Evolutionary conservation across 2,888 invertebrate genomes (phyloP).

Genomic region (Ochlodes sylvanus): DNA sequence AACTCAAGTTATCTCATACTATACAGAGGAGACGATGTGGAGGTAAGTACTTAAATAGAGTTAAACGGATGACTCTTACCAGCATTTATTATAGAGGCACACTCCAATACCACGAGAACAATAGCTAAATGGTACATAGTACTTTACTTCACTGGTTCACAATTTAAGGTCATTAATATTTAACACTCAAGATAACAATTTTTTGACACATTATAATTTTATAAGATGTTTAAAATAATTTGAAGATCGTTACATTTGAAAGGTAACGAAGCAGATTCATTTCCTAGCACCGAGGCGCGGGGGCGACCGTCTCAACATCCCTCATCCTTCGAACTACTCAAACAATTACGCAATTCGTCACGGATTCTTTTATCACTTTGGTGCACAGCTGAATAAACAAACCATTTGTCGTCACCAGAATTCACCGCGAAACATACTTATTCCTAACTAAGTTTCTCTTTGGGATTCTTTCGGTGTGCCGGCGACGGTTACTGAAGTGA

Average conservation of each 20-base stretch:
- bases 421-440: conserved; percentile 9
- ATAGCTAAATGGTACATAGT: conserved; percentile 24
- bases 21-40: no score
- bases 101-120: conserved; percentile 14
- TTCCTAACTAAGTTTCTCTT: conserved; percentile 2
- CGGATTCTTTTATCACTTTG: conserved; percentile 33
- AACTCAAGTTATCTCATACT: no score
- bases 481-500: not conserved
- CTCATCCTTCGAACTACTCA: conserved; percentile 30
- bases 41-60: no score
- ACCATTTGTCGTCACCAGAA: conserved; percentile 33
- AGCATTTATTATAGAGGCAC: conserved; percentile 8
- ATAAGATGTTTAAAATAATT: not conserved
- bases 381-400: conserved; percentile 58
- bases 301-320: conserved; percentile 16
- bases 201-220: not conserved
- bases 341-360: conserved; percentile 36
- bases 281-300: conserved; percentile 1
- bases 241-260: conserved; percentile 23
- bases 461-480: not conserved
- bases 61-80: conserved; percentile 16
- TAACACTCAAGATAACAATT: not conserved
- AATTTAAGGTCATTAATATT: conserved; percentile 1
- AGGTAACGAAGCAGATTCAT: not conserved
- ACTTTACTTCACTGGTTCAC: conserved; percentile 1